These are phyloP conservation scores for Trichopria drosophilae DNA, from an alignment of 2,888 invertebrate species.

Conservation along the genomic window DNA sequence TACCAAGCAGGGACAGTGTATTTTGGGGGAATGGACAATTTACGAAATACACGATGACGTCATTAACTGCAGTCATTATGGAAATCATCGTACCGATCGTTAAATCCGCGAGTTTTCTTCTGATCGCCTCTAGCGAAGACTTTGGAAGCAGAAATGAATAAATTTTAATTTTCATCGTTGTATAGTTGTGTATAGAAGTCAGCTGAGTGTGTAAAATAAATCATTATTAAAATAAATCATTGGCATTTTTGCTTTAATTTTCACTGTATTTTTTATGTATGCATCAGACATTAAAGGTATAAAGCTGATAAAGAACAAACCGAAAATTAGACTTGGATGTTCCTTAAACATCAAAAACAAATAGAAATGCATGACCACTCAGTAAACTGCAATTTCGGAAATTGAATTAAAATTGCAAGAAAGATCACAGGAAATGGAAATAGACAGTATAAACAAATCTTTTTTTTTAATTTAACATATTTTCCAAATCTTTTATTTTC, in stretches of 20 bases:
- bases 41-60: constrained; percentile 1
- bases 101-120: constrained; percentile 11
- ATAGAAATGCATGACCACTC: too few relatives aligned
- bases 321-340: too few relatives aligned
- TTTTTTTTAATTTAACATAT: too few relatives aligned
- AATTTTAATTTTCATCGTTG: constrained; percentile 56
- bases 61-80: background rate
- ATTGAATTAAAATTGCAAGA: too few relatives aligned
- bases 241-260: background rate
- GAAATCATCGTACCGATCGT: constrained; percentile 5
- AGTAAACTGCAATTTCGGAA: too few relatives aligned
- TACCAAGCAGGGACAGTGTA: constrained; percentile 12
- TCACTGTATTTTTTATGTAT: too few relatives aligned
- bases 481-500: too few relatives aligned
- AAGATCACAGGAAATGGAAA: too few relatives aligned
- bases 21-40: constrained; percentile 5
- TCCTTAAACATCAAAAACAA: too few relatives aligned
- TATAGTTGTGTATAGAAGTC: constrained; percentile 58
- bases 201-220: constrained; percentile 57
- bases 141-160: constrained; percentile 25
- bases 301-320: too few relatives aligned
- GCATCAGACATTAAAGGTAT: too few relatives aligned
- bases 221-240: constrained; percentile 43
- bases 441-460: too few relatives aligned
- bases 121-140: constrained; percentile 18